phyloP scores from a whole-genome alignment of 2,797 vertebrate species.

The Poeciliopsis paucimaculata region DNA sequence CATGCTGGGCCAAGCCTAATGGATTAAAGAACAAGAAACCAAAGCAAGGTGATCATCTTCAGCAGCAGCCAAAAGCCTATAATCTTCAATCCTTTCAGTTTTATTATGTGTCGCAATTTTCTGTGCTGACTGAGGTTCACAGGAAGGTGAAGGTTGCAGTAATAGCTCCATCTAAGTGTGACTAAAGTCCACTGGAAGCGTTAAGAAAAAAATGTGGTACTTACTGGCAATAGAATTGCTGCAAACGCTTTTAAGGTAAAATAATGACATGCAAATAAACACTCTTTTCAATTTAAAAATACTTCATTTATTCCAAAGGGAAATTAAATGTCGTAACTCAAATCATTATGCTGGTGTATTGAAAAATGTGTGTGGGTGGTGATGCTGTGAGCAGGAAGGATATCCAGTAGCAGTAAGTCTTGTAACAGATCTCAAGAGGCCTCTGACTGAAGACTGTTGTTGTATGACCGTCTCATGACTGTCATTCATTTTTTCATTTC shows the following conservation, averaged over 20 bases:
- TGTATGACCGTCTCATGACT: neutral
- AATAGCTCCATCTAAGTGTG: no score
- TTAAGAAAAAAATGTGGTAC: neutral
- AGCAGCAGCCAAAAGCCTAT: slow-evolving; percentile 23
- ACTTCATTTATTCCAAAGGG: neutral
- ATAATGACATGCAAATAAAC: neutral
- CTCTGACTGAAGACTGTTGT: neutral
- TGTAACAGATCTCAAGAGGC: neutral
- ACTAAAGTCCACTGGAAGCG: neutral
- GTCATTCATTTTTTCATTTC: no score
- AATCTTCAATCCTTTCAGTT: slow-evolving; percentile 30
- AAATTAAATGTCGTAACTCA: neutral
- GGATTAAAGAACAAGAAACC: slow-evolving; percentile 89
- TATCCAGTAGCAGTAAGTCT: neutral
- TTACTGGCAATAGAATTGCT: neutral
- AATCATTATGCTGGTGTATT: neutral
- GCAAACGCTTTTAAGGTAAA: neutral
- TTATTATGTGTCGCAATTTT: slow-evolving; percentile 15
- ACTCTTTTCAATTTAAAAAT: neutral
- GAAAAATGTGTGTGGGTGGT: neutral
- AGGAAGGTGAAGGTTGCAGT: neutral
- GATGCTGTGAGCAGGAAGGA: neutral
- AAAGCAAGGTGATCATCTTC: slow-evolving; percentile 84
- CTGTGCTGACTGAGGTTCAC: neutral
- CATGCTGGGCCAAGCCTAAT: slow-evolving; percentile 83